Evolutionary conservation across 1,140 invertebrate species (phyloP).

Genomic region (Schlechtendalia chinensis): DNA sequence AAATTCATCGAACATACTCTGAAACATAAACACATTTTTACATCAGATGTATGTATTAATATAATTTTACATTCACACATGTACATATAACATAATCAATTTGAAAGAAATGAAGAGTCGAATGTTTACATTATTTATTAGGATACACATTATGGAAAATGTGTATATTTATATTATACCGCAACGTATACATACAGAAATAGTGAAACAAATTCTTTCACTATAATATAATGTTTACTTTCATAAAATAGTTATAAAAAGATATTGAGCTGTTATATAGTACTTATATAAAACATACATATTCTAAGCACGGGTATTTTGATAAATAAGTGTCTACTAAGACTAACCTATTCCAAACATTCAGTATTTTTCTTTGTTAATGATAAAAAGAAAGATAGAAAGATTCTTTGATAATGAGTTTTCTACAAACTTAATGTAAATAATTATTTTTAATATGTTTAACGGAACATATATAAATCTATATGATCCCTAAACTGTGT

Average conservation of each 20-base stretch:
- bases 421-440: neutral
- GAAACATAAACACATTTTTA: slow-evolving; percentile 59
- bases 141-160: neutral
- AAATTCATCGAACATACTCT: slow-evolving; percentile 91
- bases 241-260: neutral
- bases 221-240: neutral
- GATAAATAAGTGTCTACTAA: too few species aligned
- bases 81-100: neutral
- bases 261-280: neutral
- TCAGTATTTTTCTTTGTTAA: neutral
- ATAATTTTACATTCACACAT: neutral
- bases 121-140: neutral
- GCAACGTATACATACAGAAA: neutral
- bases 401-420: too few species aligned
- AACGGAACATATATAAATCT: neutral
- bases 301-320: neutral
- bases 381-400: neutral
- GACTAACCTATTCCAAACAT: too few species aligned
- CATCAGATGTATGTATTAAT: slow-evolving; percentile 41
- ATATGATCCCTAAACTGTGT: too few species aligned
- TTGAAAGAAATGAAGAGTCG: neutral
- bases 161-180: neutral
- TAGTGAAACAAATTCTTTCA: neutral
- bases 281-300: neutral
- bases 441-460: neutral